Conservation (phyloP, 2,888 invertebrate genomes). For the Lycocerus yunnanus region DNA sequence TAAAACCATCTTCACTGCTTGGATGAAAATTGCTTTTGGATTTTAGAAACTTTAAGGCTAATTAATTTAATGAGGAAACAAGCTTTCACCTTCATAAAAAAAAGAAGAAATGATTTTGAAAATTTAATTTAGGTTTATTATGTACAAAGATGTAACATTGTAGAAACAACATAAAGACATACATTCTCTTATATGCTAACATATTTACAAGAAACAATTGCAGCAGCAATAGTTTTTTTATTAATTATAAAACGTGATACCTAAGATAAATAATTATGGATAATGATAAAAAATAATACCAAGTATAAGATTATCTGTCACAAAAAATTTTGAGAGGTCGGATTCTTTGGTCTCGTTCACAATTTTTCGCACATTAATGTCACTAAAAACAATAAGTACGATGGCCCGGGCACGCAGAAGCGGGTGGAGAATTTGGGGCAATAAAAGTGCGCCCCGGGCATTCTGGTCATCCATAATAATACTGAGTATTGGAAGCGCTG, state of each 20-base stretch:
- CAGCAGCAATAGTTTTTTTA: slow-evolving; percentile 6
- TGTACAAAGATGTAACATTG: slow-evolving; percentile 40
- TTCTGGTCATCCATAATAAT: slow-evolving; percentile 76
- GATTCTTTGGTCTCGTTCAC: slow-evolving; percentile 48
- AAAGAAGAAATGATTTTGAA: not conserved
- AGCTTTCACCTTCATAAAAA: too few relatives aligned
- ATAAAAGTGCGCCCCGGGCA: slow-evolving; percentile 48
- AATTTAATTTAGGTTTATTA: slow-evolving; percentile 35
- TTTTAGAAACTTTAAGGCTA: too few relatives aligned
- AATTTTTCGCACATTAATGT: slow-evolving; percentile 38
- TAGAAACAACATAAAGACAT: slow-evolving; percentile 41
- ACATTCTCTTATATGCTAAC: slow-evolving; percentile 6
- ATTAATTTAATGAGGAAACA: too few relatives aligned
- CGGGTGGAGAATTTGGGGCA: slow-evolving; percentile 43
- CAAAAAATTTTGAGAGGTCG: slow-evolving; percentile 39
- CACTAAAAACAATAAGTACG: slow-evolving; percentile 54
- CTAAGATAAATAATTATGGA: not conserved
- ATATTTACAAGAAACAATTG: slow-evolving; percentile 12
- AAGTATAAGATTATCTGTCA: slow-evolving; percentile 19
- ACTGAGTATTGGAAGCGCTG: slow-evolving; percentile 68
- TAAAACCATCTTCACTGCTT: too few relatives aligned
- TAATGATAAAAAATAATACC: not conserved
- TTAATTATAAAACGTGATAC: not conserved
- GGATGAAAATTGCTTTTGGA: too few relatives aligned
- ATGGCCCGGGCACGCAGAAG: slow-evolving; percentile 52